Base-by-base conservation (phyloP, 1,140 invertebrate genomes). In the Dinothrombium tinctorium region DNA sequence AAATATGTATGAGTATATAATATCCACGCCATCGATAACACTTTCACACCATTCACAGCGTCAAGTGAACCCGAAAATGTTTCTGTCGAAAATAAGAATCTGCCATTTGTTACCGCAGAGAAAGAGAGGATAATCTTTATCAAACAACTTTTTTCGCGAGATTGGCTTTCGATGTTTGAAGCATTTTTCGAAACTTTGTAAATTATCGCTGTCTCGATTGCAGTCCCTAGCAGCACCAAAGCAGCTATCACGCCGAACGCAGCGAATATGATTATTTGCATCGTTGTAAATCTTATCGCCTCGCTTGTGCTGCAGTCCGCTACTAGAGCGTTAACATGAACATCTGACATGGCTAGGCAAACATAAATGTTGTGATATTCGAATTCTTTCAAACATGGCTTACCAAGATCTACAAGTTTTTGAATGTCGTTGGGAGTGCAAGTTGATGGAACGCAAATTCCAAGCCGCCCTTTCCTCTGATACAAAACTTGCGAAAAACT, bases 1-100 rank as follows among this genome's bases (percentile, higher is more conserved):
- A 45, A 37, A 20, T 51, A 84, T 0, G 79, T 78, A 56, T 92
- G 83, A 0, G 81, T 83, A 2, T 87, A 66, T 33, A 92, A 79
- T 1, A 90, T 78, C 84, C 84, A 89, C 6, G 71, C 71, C 78
- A 87, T 86, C 47, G 78, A 82, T 28, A 87, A 67, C 0, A 76
- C 73, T 4, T 77, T 64, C 0, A 86, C 59, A 1, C 80, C 79
- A 49, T 84, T 79, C 25, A 84, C 31, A 12, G 37, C 22, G 20
- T 32, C 31, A 2, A 41, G 29, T 9, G 31, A 44, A 36, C 4
- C 3, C 8, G 17, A 9, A 25, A 8, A 19, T 2, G 22, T 24
- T 25, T 12, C 11, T 8, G 22, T 25, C n/a, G n/a, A n/a, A n/a
- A n/a, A n/a, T n/a, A n/a, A n/a, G n/a, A n/a, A n/a, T n/a, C n/a